These are phyloP conservation scores for Tragelaphus oryx DNA, from an alignment of 2,797 vertebrate genomes.

Conservation along the genomic window DNA sequence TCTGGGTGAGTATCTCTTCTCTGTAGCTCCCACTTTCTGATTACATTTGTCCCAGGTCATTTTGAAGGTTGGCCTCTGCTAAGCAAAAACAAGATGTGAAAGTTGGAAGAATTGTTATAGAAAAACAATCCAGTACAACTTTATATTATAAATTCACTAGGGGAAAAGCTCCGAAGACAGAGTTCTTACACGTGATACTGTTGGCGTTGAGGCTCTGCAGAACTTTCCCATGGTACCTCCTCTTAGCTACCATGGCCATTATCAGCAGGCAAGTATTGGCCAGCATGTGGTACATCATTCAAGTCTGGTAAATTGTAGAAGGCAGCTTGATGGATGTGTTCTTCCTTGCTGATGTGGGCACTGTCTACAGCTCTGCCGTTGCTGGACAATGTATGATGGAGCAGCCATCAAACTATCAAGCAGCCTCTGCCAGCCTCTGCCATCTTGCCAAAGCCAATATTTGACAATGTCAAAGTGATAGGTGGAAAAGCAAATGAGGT, in stretches of 20 bases:
- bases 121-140: neutral
- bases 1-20: neutral
- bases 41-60: neutral
- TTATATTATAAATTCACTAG: neutral
- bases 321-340: neutral
- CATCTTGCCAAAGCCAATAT: constrained; percentile 10
- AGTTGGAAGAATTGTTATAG: neutral
- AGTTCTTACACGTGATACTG: neutral
- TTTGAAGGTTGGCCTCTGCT: neutral
- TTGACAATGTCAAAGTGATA: neutral
- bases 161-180: neutral
- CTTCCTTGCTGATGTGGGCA: neutral
- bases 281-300: neutral
- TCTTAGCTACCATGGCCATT: accelerated
- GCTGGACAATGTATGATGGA: accelerated
- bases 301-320: neutral
- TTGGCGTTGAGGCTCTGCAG: neutral
- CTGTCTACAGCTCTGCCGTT: neutral
- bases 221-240: accelerated
- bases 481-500: neutral
- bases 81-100: constrained; percentile 8
- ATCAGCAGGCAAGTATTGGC: too few species aligned
- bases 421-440: neutral
- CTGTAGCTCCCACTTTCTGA: neutral
- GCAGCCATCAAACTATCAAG: neutral